A percentile compares a stretch with the other conserved stretches of the same genome.
Evolutionary conservation across 2,113 vertebrate species (phyloP).

Genomic region (Uria lomvia): DNA sequence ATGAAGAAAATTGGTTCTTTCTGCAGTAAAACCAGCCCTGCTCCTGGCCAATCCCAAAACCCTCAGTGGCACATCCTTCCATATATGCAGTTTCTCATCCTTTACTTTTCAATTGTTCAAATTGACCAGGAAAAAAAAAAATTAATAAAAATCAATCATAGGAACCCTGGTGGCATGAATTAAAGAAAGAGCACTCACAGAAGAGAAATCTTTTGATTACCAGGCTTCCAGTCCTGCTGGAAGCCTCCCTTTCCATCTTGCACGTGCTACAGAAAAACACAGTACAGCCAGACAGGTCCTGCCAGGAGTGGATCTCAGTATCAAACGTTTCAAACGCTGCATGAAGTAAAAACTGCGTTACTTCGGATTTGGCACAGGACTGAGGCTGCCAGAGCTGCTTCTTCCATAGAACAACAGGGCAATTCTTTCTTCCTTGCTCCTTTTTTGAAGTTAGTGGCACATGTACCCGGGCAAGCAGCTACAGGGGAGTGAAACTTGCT

Average conservation of each 20-base stretch:
- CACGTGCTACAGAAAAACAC: not conserved
- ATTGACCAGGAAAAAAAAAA: not conserved
- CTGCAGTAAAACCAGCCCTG: not conserved
- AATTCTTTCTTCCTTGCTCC: not conserved
- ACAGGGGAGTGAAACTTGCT: not conserved
- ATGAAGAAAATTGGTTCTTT: not conserved
- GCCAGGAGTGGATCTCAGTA: not conserved
- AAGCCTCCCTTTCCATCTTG: not conserved
- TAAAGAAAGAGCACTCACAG: not conserved
- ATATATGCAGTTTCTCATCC: not conserved
- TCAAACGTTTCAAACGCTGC: fast-evolving
- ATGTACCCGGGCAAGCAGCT: not conserved
- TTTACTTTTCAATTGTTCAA: not conserved
- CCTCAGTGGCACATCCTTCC: not conserved
- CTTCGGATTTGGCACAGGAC: not conserved
- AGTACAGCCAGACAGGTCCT: not conserved
- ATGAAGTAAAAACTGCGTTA: not conserved
- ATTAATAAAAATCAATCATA: not conserved
- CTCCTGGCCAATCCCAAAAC: not conserved
- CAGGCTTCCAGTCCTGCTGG: not conserved
- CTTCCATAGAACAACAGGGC: not conserved
- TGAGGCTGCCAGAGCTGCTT: not conserved
- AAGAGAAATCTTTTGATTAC: not conserved
- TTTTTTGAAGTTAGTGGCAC: not conserved
- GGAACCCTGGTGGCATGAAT: not conserved